phyloP scores from a whole-genome alignment of 2,888 invertebrate genomes.

The Halictus quadricinctus region DNA sequence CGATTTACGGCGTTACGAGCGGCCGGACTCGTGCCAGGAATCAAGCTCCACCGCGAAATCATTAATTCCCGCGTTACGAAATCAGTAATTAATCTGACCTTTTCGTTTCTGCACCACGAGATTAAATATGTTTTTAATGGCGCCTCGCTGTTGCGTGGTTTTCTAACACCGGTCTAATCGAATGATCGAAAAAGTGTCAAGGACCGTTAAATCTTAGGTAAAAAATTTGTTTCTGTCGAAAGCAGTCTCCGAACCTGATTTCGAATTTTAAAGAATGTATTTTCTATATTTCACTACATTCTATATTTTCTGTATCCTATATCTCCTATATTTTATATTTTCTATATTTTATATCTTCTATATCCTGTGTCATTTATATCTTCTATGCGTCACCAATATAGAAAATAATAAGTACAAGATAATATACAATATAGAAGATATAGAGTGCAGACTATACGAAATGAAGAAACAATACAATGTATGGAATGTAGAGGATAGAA shows the following conservation, averaged over 20 bases:
- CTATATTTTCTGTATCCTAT: no score
- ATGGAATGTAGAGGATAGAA: background rate
- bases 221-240: background rate
- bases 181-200: background rate
- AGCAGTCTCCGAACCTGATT: background rate
- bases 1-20: slow-evolving; percentile 23
- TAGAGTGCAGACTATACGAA: no score
- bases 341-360: no score
- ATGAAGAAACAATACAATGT: no score
- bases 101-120: background rate
- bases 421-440: no score
- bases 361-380: no score
- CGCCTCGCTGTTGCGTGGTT: background rate
- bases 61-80: slow-evolving; percentile 11
- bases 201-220: background rate
- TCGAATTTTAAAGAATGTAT: background rate
- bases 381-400: no score
- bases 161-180: background rate
- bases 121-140: background rate
- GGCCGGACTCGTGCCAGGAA: slow-evolving; percentile 4
- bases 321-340: no score
- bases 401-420: no score
- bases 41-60: slow-evolving; percentile 12
- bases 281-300: background rate
- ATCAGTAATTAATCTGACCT: slow-evolving; percentile 3